Base-by-base conservation (phyloP, 2,113 vertebrate species). In the Abramis brama region DNA sequence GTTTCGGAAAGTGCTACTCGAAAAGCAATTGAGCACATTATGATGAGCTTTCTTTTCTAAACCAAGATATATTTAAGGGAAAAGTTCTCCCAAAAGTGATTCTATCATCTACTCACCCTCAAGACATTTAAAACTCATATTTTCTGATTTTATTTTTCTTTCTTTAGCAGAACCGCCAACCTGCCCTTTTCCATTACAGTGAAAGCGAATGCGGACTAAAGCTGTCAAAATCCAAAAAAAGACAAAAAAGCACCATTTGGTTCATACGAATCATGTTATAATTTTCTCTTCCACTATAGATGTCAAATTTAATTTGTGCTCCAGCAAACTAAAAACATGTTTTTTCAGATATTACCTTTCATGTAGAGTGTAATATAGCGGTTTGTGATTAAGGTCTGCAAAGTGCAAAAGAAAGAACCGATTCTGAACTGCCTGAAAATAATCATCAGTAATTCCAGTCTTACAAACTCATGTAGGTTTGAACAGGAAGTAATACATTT, bases 1-100 rank as follows among this genome's bases (percentile, higher is more conserved):
- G 50, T 77, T 77, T 77, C 50, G 4, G 50, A 77, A 55, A 55
- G 50, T 52, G 75, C 75, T 52, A 2, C 47, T 77, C n/a, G 15
- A 33, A 52, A 7, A 23, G 75, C 27, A 55, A 12, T 55, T 77
- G 45, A 55, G 55, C 13, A 30, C 75, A 77, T 55, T 77, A 55
- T 81, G 60, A 66, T 66, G 60, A 66, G 43, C 39, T 15, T 25
- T 47, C 8, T 25, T 47, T 1, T 45, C 25, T 17, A 3, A 81
- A 81, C 25, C 5, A 7, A 30, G 15, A 77, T 50, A 33, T 66
- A n/a, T 45, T 12, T 21, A 50, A 62, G 57, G 21, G 36, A 62
- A 25, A 8, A 79, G 21, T 62, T 25, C 21, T 43, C 55, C 57
- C 21, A 79, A 6, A 60, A 60, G 47, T 11, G 25, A 55, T 55